Evolutionary conservation across 2,888 invertebrate genomes (phyloP).

Genomic region (Phragmatobia fuliginosa): DNA sequence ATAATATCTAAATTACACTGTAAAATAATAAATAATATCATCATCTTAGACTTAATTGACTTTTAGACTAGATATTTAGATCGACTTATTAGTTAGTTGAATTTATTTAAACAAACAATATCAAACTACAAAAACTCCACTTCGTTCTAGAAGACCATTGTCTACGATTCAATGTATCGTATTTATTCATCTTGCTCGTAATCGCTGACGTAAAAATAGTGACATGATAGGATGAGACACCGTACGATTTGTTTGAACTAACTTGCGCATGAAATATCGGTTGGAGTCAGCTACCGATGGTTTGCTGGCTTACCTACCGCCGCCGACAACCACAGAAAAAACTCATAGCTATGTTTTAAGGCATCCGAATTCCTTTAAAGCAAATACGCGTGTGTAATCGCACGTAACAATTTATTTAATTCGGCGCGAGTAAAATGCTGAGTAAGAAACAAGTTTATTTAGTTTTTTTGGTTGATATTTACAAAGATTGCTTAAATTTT

Average conservation of each 20-base stretch:
- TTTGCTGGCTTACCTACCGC: constrained; percentile 85
- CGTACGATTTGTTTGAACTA: constrained; percentile 86
- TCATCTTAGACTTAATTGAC: too few species aligned
- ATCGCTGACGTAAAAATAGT: constrained; percentile 68
- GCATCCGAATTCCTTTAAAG: constrained; percentile 81
- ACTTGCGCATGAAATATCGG: constrained; percentile 82
- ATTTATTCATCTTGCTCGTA: constrained; percentile 54
- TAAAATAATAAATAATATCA: background rate
- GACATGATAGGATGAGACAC: constrained; percentile 79
- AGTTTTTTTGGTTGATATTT: constrained; percentile 33
- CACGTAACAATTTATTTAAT: constrained; percentile 82
- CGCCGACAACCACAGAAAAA: constrained; percentile 66
- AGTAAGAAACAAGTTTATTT: constrained; percentile 43
- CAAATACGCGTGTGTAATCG: constrained; percentile 84
- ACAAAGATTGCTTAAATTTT: background rate
- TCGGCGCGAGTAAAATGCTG: constrained; percentile 62
- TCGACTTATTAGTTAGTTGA: background rate
- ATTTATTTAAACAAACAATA: background rate
- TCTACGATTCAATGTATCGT: constrained; percentile 45
- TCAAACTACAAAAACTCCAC: background rate
- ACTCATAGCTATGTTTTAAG: constrained; percentile 73
- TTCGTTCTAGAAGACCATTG: constrained; percentile 45
- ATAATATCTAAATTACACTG: background rate
- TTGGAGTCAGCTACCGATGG: constrained; percentile 84
- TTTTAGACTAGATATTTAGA: too few species aligned